Base-by-base conservation (phyloP, 2,888 invertebrate species). In the Drosophila ezoana region DNA sequence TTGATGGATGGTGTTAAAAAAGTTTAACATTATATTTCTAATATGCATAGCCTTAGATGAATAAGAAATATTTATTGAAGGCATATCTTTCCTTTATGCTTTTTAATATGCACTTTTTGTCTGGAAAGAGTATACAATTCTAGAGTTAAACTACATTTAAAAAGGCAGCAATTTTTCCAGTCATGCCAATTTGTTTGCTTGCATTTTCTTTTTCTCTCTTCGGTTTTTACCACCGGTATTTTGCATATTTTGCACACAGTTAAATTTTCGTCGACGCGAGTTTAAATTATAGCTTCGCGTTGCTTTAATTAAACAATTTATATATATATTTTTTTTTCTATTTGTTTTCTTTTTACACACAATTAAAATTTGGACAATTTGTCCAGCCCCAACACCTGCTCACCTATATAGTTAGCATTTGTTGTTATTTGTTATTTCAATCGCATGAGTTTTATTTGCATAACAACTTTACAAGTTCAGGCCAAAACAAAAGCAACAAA, bases 401-500 rank as follows among this genome's bases (percentile, higher is more conserved):
- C 63, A 87, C 73, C 68, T 72, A 59, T 68, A 52, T 57, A 44
- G 37, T 40, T 44, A 28, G 38, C 9, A 3, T 61, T 10, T 33
- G 9, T 35, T 43, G 35, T 20, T 9, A 35, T n/a, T 16, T 9
- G 23, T 11, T 14, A 45, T 33, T 40, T 23, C 16, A 14, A 62
- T 63, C 10, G 16, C n/a, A 43, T 28, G 32, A 14, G 28, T 35
- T 47, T 54, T 59, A 48, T 75, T 79, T 67, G 79, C 72, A 51
- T 54, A 75, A 40, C 37, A 32, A 61, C 54, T 74, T 89, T 89
- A 88, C 85, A 86, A 86, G 89, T 88, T 89, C 88, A 89, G 70
- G 47, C 58, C 62, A 72, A 65, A 72, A 76, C 62, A 77, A 75
- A 73, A 59, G 75, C 72, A 72, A 54, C 72, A 58, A 78, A 66